Evolutionary conservation across 1,140 invertebrate species (phyloP).

Genomic region (Bicyclus anynana): DNA sequence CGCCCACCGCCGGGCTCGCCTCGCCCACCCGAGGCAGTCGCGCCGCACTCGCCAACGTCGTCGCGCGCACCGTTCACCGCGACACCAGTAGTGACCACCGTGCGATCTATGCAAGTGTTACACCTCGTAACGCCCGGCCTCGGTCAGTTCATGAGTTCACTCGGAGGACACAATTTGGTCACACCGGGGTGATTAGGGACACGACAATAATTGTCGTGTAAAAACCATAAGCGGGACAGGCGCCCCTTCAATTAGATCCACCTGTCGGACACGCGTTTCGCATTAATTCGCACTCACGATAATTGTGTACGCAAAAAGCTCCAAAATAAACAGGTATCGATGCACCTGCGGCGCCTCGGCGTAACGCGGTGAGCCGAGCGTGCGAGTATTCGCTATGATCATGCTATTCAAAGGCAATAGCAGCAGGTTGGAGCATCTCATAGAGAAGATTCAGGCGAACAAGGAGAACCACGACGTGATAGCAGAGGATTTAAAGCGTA

Average conservation of each 20-base stretch:
- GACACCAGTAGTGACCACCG: slow-evolving; percentile 8
- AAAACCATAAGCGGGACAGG: slow-evolving; percentile 51
- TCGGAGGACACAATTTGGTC: no score
- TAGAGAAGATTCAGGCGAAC: slow-evolving; percentile 90
- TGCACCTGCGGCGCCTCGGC: slow-evolving; percentile 63
- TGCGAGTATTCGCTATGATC: slow-evolving; percentile 66
- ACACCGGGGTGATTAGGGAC: slow-evolving; percentile 40
- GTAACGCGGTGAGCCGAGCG: slow-evolving; percentile 20
- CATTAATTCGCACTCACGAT: slow-evolving; percentile 67
- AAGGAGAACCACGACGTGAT: slow-evolving; percentile 80
- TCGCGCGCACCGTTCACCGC: slow-evolving; percentile 44
- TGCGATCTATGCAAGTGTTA: slow-evolving; percentile 1
- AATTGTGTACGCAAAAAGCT: slow-evolving; percentile 59
- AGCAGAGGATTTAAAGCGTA: slow-evolving; percentile 77
- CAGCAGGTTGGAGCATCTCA: slow-evolving; percentile 86
- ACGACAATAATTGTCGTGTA: slow-evolving; percentile 72
- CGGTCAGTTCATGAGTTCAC: no score
- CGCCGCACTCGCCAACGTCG: slow-evolving; percentile 40
- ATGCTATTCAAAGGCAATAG: slow-evolving; percentile 91
- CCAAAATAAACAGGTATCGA: slow-evolving; percentile 67
- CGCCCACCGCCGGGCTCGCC: slow-evolving; percentile 38
- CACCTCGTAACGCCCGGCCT: no score
- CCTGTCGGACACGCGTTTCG: slow-evolving; percentile 64
- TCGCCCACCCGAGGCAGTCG: slow-evolving; percentile 59
- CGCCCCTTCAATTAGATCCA: slow-evolving; percentile 64